Conservation (phyloP, 2,888 invertebrate species). For the Hyalella azteca region DNA sequence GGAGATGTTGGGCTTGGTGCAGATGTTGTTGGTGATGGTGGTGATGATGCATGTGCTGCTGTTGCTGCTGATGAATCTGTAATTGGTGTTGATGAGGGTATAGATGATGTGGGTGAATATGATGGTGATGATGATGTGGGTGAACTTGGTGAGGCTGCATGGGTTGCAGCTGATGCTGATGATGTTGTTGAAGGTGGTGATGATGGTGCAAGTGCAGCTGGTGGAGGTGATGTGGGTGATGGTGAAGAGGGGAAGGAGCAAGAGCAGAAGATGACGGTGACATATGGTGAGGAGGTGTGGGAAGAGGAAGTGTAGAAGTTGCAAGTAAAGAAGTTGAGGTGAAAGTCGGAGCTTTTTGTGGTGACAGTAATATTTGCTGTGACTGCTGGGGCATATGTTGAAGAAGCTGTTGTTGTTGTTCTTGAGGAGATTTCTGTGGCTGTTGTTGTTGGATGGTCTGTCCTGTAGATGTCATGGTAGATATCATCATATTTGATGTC, state of each 20-base stretch:
- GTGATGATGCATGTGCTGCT: constrained; percentile 40
- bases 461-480: not conserved
- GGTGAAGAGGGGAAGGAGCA: constrained; percentile 33
- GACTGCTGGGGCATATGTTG: constrained; percentile 41
- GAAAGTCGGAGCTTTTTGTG: constrained; percentile 27
- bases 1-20: constrained; percentile 25
- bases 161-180: constrained; percentile 47
- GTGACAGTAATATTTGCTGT: not conserved
- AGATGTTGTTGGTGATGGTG: constrained; percentile 30
- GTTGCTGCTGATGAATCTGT: constrained; percentile 38
- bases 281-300: constrained; percentile 38
- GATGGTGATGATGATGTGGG: constrained; percentile 43
- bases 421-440: not conserved
- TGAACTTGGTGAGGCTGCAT: constrained; percentile 42
- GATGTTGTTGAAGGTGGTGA: constrained; percentile 16
- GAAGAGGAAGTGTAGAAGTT: not conserved
- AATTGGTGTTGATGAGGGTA: constrained; percentile 31
- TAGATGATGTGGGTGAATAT: constrained; percentile 11
- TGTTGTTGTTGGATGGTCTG: constrained; percentile 25
- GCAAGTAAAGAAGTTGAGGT: constrained; percentile 26
- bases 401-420: constrained; percentile 40
- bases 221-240: constrained; percentile 39
- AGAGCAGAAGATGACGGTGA: not conserved
- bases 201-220: constrained; percentile 39
- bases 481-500: not conserved